phyloP scores from a whole-genome alignment of 2,888 invertebrate species.

The Nomada fabriciana region DNA sequence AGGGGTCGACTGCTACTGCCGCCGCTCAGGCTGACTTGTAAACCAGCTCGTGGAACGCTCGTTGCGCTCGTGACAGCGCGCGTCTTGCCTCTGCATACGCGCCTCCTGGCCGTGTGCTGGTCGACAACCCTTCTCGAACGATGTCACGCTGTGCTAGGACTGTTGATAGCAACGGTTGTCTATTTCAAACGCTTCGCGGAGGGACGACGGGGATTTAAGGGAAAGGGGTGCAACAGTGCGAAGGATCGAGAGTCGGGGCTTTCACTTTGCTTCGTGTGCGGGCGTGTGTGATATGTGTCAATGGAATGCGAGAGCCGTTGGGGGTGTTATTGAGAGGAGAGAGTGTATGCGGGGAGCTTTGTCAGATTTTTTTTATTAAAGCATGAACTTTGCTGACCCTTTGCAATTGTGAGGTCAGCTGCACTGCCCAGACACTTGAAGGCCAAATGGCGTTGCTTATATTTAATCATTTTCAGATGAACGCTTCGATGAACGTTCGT shows the following conservation, averaged over 20 bases:
- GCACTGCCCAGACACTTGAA: no score
- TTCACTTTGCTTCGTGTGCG: no score
- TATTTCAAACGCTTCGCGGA: not conserved
- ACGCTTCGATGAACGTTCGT: no score
- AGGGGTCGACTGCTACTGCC: conserved; percentile 70
- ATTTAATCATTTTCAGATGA: no score
- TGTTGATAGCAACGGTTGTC: not conserved
- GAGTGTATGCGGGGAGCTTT: no score
- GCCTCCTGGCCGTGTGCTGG: conserved; percentile 31
- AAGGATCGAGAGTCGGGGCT: not conserved
- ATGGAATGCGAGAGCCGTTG: no score
- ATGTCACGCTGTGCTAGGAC: conserved; percentile 16
- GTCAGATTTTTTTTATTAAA: no score
- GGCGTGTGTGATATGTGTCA: no score
- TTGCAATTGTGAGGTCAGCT: no score
- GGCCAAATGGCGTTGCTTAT: no score
- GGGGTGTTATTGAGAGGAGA: no score
- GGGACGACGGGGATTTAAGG: conserved; percentile 1
- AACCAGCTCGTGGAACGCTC: conserved; percentile 49
- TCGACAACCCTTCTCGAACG: conserved; percentile 56
- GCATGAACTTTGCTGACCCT: no score
- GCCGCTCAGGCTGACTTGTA: conserved; percentile 65
- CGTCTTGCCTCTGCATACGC: conserved; percentile 33
- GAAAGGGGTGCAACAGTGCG: conserved; percentile 1
- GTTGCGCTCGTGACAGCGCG: conserved; percentile 29